Evolutionary conservation across 2,797 vertebrate genomes (phyloP), one percentile per base, ranked within the genome.

Genomic region (Octomys mimax): DNA sequence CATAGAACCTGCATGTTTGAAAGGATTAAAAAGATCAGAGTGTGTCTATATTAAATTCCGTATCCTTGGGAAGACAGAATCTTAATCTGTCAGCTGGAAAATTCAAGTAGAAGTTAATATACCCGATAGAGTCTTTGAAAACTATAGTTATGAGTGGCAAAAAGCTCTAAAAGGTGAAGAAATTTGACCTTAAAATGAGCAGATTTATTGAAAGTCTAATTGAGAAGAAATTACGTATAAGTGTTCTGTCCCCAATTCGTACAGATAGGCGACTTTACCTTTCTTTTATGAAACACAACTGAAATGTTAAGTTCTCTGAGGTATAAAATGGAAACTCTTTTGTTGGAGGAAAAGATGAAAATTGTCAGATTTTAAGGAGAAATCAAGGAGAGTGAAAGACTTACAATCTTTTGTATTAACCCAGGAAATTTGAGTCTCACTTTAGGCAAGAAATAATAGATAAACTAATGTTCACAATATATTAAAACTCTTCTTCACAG

Each of bases 221-320:
- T 94, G 81, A 92, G 79, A 87, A 85, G 73, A 84, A 95, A 95
- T 94, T 95, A 89, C 68, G 77, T 28, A 24, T 62, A 87, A 80
- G 3, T 78, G 10, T 89, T 22, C 4, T 95, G 42, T 70, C 54
- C 5, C 46, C 19, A 22, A 4, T 94, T 49, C 28, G 59, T 2
- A 22, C 2, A 81, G 61, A 5, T 12, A 82, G 61, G 7, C 68
- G 26, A 82, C 7, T 26, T 19, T 4, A 68, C 4, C 12, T 85
- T 66, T 42, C 14, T 36, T 68, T 39, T 54, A 78, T 73, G 68
- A 77, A 42, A 91, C 6, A 87, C 57, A 68, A 73, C 4, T 36
- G 14, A 6, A 73, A 1, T 13, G 14, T 80, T 83, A 33, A 78
- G 84, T 31, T 54, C 6, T 31, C 52, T n/a, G 9, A 16, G 62